Conservation (phyloP, 1,140 invertebrate species). For the Euura lappo region DNA sequence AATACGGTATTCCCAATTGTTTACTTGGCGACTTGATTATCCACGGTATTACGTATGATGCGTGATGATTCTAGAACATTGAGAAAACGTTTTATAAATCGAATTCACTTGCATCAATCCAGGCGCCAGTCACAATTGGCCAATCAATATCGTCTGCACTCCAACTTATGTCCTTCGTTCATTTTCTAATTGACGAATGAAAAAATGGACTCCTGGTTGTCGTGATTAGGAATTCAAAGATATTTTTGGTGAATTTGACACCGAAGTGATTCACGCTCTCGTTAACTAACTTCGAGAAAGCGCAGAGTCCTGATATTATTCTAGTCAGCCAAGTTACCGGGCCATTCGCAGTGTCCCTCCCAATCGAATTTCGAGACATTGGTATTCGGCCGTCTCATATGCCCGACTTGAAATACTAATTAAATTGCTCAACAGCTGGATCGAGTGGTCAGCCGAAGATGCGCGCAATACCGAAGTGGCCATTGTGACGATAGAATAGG, state of each 20-base stretch:
- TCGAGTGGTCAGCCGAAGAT: slow-evolving; percentile 18
- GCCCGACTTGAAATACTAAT: slow-evolving; percentile 28
- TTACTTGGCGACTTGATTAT: too few relatives aligned
- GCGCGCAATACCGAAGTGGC: slow-evolving; percentile 3
- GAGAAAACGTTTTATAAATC: neutral
- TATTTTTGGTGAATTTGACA: too few relatives aligned
- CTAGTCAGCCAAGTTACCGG: neutral
- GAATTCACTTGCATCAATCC: neutral
- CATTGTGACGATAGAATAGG: neutral
- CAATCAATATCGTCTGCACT: neutral
- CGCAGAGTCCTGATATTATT: slow-evolving; percentile 2
- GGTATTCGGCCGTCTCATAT: slow-evolving; percentile 24
- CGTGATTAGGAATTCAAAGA: too few relatives aligned
- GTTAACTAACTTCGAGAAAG: neutral
- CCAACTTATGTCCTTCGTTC: neutral
- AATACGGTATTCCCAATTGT: too few relatives aligned
- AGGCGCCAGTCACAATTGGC: neutral
- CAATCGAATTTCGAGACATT: slow-evolving; percentile 30
- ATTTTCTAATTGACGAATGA: too few relatives aligned
- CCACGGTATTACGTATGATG: neutral
- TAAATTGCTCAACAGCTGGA: slow-evolving; percentile 22
- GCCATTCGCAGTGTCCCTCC: slow-evolving; percentile 7
- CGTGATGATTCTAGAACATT: neutral
- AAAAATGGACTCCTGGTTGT: too few relatives aligned
- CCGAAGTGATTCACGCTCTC: neutral